Percentiles rank a stretch among this genome's conserved stretches.
Evolutionary conservation across 2,113 vertebrate genomes (phyloP).

Genomic region (Geothlypis trichas): DNA sequence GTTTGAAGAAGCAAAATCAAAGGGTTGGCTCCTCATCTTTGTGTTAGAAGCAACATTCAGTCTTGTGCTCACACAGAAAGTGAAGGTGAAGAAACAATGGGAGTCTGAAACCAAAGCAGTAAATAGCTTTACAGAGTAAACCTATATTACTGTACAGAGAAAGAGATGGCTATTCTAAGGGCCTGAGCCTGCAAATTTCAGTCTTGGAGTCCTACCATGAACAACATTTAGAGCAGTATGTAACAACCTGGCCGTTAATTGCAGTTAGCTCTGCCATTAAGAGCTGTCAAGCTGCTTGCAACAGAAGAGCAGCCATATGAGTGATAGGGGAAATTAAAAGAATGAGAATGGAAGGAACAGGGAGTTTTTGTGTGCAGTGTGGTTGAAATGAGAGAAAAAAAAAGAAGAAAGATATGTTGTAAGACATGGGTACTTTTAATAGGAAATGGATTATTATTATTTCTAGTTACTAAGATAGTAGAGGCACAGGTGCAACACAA

Average conservation of each 20-base stretch:
- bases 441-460: not conserved
- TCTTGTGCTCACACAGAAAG: not conserved
- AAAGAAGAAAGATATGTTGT: not conserved
- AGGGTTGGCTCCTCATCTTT: not conserved
- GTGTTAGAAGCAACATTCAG: not conserved
- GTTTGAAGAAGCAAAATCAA: not conserved
- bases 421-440: not conserved
- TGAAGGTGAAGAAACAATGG: not conserved
- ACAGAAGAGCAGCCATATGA: not conserved
- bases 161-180: not conserved
- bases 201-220: not conserved
- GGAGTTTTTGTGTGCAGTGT: fast-evolving
- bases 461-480: not conserved
- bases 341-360: not conserved
- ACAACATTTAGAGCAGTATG: not conserved
- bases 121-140: not conserved
- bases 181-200: not conserved
- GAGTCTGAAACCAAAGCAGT: not conserved
- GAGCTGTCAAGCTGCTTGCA: not conserved
- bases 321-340: not conserved
- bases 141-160: not conserved
- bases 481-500: not conserved
- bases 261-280: not conserved
- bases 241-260: not conserved
- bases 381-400: not conserved